Percentiles rank a stretch among this genome's conserved stretches.
These are phyloP conservation scores for Synanthedon tipuliformis DNA, from an alignment of 2,888 invertebrate species.

Conservation along the genomic window DNA sequence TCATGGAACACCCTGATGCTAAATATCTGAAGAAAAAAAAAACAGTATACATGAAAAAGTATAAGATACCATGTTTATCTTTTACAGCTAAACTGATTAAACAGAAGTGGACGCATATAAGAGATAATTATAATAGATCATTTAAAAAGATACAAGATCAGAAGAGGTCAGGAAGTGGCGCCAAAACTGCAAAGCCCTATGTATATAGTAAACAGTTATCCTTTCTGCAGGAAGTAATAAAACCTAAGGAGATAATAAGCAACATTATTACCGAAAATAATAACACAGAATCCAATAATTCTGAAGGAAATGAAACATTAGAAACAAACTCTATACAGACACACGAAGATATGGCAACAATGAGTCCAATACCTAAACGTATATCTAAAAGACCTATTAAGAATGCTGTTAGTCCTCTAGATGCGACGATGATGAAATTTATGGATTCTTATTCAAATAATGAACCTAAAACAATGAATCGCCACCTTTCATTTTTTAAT, in stretches of 20 bases:
- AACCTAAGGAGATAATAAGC: constrained; percentile 5
- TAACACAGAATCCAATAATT: background rate
- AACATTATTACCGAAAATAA: constrained; percentile 11
- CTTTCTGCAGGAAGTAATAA: too few relatives aligned
- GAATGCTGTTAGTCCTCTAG: constrained; percentile 1
- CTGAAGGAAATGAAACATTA: constrained; percentile 2
- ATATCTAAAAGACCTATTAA: background rate
- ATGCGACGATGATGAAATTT: constrained; percentile 12
- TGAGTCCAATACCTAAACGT: too few relatives aligned
- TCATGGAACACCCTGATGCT: constrained; percentile 8
- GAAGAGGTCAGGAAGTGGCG: too few relatives aligned
- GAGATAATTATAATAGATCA: too few relatives aligned
- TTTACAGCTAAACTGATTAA: too few relatives aligned
- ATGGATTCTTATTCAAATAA: background rate
- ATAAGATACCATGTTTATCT: too few relatives aligned
- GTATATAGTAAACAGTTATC: too few relatives aligned
- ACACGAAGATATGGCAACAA: too few relatives aligned
- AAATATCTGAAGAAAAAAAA: constrained; percentile 4
- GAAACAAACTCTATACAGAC: background rate
- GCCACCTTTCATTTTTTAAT: constrained; percentile 14
- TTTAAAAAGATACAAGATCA: too few relatives aligned
- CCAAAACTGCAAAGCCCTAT: too few relatives aligned
- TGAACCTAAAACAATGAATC: constrained; percentile 11
- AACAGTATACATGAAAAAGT: too few relatives aligned
- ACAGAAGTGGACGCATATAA: too few relatives aligned